A percentile compares a stretch with the other conserved stretches of the same genome.
phyloP scores from a whole-genome alignment of 2,888 invertebrate species.

The Pandemis cinnamomeana region DNA sequence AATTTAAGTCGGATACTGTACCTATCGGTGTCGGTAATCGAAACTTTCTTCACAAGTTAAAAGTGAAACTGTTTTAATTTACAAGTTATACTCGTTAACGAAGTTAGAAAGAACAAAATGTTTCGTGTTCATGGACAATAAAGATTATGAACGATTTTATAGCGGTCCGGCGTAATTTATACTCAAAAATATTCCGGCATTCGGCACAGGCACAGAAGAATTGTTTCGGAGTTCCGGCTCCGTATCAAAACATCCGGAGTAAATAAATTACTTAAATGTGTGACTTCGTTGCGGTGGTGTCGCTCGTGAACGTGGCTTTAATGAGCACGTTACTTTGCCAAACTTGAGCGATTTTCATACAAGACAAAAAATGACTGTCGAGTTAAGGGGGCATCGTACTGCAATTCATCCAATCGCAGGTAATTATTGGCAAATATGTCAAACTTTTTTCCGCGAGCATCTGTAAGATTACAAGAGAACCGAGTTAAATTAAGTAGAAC shows the following conservation, averaged over 20 bases:
- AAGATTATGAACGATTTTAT: conserved; percentile 31
- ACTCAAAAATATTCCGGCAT: conserved; percentile 37
- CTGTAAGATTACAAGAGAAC: too few relatives aligned
- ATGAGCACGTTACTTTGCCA: background rate
- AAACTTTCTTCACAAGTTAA: background rate
- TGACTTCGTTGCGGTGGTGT: conserved; percentile 23
- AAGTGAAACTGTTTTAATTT: background rate
- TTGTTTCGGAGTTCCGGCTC: conserved; percentile 38
- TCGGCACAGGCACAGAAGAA: conserved; percentile 22
- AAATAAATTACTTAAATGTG: conserved; percentile 41
- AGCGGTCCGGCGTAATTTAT: conserved; percentile 22
- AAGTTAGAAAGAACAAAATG: conserved; percentile 11
- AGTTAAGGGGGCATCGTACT: too few relatives aligned
- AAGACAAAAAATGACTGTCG: background rate
- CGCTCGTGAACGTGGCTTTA: conserved; percentile 11
- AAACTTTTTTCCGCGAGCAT: too few relatives aligned
- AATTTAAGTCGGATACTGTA: background rate
- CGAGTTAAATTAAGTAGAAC: too few relatives aligned
- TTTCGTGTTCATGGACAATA: conserved; percentile 24
- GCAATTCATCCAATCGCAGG: too few relatives aligned
- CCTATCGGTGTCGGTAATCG: background rate
- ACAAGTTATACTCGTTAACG: conserved; percentile 7
- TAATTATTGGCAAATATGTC: too few relatives aligned
- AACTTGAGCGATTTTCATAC: background rate
- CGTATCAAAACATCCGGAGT: conserved; percentile 39